These are phyloP conservation scores for Tipula vernalis DNA, from an alignment of 2,888 invertebrate species.

Conservation along the genomic window DNA sequence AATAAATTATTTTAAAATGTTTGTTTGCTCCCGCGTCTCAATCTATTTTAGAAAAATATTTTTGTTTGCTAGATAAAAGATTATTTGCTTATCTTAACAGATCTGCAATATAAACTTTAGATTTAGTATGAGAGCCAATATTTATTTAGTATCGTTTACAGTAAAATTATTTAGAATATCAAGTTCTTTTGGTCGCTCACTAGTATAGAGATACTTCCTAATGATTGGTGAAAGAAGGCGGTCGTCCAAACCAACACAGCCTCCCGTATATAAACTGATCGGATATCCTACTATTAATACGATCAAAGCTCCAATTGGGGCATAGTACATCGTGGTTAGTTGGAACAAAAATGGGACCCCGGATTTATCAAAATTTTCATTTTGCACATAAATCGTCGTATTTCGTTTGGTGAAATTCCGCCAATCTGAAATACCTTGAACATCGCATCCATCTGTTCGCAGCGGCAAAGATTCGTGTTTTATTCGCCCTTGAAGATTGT, in stretches of 20 bases:
- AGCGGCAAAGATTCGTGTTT: constrained; percentile 22
- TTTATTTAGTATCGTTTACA: not conserved
- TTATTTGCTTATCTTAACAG: not conserved
- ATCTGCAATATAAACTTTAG: not conserved
- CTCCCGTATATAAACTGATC: constrained; percentile 44
- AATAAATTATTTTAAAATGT: not conserved
- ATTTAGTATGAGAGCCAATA: not conserved
- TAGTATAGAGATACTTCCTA: not conserved
- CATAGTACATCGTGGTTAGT: constrained; percentile 57
- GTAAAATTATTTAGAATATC: not conserved
- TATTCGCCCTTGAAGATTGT: constrained; percentile 16
- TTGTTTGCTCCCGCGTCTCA: not conserved
- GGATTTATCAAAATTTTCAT: not conserved
- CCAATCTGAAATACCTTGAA: not conserved
- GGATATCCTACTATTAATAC: constrained; percentile 46
- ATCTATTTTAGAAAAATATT: not conserved
- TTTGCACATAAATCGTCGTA: not conserved
- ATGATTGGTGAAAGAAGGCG: constrained; percentile 16
- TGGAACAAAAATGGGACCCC: constrained; percentile 32
- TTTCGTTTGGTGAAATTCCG: not conserved
- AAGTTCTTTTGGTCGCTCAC: not conserved
- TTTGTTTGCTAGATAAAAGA: not conserved
- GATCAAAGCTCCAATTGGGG: constrained; percentile 46
- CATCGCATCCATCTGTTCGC: constrained; percentile 18
- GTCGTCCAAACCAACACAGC: constrained; percentile 16